These are phyloP conservation scores for Xiphorhynchus erythropygius DNA, from an alignment of 2,797 vertebrate genomes.

Conservation along the genomic window DNA sequence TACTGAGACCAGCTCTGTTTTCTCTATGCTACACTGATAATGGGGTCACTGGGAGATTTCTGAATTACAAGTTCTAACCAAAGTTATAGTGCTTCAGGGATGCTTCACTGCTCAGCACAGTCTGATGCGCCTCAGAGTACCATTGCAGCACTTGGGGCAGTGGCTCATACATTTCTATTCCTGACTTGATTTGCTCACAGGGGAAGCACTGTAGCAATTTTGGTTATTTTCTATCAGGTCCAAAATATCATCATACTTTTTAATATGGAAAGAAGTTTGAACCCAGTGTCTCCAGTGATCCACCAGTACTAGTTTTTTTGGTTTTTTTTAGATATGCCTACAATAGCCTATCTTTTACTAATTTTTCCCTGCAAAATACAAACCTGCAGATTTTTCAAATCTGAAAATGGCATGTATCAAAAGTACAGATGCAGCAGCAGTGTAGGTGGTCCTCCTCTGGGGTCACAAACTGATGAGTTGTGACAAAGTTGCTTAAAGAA, in stretches of 20 bases:
- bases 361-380: background rate
- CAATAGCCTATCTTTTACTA: background rate
- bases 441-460: background rate
- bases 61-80: slow-evolving; percentile 23
- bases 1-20: slow-evolving; percentile 26
- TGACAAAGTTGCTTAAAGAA: background rate
- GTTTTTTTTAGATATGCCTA: background rate
- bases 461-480: background rate
- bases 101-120: background rate
- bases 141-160: background rate
- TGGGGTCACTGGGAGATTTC: slow-evolving; percentile 62
- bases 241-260: background rate
- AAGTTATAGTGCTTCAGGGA: slow-evolving; percentile 1
- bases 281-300: background rate
- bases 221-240: background rate
- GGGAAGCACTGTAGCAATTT: background rate
- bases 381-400: background rate
- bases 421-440: accelerated
- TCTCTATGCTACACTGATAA: slow-evolving; percentile 32
- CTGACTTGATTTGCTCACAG: background rate
- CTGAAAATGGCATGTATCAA: background rate
- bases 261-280: background rate
- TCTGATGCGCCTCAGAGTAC: background rate
- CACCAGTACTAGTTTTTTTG: background rate
- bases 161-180: background rate